Percentiles rank a stretch among this genome's conserved stretches.
These are phyloP conservation scores for Myotis findleyi DNA, from an alignment of 2,797 vertebrate species.

Conservation along the genomic window DNA sequence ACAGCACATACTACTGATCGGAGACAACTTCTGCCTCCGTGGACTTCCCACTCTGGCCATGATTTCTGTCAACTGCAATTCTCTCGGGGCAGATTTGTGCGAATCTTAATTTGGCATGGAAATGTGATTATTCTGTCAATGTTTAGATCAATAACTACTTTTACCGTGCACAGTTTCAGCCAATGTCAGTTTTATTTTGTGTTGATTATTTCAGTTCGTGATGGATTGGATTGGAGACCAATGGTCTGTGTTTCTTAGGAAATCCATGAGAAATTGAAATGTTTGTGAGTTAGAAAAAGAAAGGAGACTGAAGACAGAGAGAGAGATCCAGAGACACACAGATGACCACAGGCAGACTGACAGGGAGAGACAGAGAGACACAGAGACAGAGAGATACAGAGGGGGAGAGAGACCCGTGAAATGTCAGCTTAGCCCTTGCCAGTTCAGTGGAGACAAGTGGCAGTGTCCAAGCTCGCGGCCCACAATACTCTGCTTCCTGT, in stretches of 20 bases:
- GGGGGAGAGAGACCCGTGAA: not conserved
- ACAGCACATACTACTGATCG: not conserved
- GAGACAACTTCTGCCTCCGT: not conserved
- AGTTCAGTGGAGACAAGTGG: not conserved
- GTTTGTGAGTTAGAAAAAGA: not conserved
- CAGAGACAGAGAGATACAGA: not conserved
- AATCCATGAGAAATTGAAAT: slow-evolving; percentile 21
- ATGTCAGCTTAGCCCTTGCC: not conserved
- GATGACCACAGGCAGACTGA: not conserved
- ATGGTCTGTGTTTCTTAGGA: not conserved
- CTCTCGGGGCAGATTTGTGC: not conserved
- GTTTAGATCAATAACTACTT: slow-evolving; percentile 52
- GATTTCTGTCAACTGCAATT: not conserved
- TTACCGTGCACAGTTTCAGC: not conserved
- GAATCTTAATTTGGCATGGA: not conserved
- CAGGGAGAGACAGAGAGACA: not conserved
- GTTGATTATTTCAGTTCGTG: not conserved
- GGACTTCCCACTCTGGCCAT: not conserved
- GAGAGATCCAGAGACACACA: not conserved
- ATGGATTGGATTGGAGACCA: not conserved
- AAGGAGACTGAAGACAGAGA: not conserved
- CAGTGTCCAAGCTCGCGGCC: no score
- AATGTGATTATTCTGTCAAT: slow-evolving; percentile 13
- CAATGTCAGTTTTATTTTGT: slow-evolving; percentile 44
- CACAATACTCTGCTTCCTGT: not conserved